phyloP scores from a whole-genome alignment of 92 coral and sea anemone genomes.

The Heteractis magnifica region DNA sequence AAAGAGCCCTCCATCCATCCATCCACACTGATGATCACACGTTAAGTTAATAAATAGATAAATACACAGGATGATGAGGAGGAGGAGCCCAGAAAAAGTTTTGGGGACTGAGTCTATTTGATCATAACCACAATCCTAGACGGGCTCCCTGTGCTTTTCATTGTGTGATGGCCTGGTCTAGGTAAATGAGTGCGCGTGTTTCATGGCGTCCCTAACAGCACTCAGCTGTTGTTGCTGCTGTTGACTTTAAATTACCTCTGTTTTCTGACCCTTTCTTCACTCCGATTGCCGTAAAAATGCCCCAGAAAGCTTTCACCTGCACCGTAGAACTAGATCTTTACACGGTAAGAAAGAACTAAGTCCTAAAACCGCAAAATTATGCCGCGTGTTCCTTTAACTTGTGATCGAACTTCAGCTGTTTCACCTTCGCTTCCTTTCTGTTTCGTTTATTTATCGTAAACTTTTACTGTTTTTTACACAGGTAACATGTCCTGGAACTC shows the following conservation, averaged over 20 bases:
- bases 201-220: slow-evolving; percentile 12
- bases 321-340: slow-evolving; percentile 84
- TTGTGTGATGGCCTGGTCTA: neutral
- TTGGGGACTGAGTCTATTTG: too few species aligned
- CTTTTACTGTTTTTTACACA: slow-evolving; percentile 5
- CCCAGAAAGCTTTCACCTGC: slow-evolving; percentile 84
- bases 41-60: too few species aligned
- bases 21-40: too few species aligned
- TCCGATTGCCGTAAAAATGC: slow-evolving; percentile 49
- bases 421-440: neutral
- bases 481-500: slow-evolving; percentile 96
- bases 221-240: neutral
- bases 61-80: too few species aligned
- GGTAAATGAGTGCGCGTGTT: slow-evolving; percentile 11
- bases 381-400: neutral
- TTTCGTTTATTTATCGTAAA: neutral
- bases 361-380: neutral
- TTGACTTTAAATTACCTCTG: neutral
- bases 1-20: too few species aligned
- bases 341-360: slow-evolving; percentile 56
- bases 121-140: too few species aligned
- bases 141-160: too few species aligned
- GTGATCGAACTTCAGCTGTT: slow-evolving; percentile 5
- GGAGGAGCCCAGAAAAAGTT: too few species aligned
- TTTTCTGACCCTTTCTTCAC: neutral